These are phyloP conservation scores for Danio kyathit DNA, from an alignment of 2,797 vertebrate genomes.

Conservation along the genomic window DNA sequence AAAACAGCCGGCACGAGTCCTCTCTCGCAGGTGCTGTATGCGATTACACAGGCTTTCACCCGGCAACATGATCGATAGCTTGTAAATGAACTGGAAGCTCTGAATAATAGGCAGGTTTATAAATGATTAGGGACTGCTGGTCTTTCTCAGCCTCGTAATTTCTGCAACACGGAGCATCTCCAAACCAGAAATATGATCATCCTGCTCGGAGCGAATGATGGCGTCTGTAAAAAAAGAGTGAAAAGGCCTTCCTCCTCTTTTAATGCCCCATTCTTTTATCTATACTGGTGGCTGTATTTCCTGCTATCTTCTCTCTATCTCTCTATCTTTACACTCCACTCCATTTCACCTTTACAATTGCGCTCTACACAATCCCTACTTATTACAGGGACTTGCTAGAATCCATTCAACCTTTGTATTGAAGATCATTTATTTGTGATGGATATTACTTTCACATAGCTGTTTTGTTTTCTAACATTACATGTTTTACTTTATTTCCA, in stretches of 20 bases:
- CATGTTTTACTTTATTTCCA: neutral
- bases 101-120: conserved; percentile 35
- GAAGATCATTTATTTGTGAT: neutral
- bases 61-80: conserved; percentile 15
- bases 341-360: conserved; percentile 10
- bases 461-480: neutral
- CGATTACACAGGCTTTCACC: conserved; percentile 6
- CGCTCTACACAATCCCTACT: neutral
- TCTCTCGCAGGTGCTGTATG: conserved; percentile 9
- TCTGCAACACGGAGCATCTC: conserved; percentile 16
- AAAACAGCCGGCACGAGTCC: neutral
- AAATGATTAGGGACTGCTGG: conserved; percentile 32
- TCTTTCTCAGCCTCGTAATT: conserved; percentile 29
- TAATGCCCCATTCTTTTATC: conserved; percentile 11
- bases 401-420: neutral
- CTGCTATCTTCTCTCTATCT: conserved; percentile 57
- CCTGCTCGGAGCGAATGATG: neutral
- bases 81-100: conserved; percentile 40
- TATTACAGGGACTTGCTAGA: neutral
- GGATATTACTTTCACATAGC: no score
- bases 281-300: conserved; percentile 42
- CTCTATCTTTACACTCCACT: neutral
- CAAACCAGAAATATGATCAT: conserved; percentile 37
- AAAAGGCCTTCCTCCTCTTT: conserved; percentile 42
- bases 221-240: conserved; percentile 38